Conservation (phyloP, 1,140 invertebrate genomes). For the Aporrectodea caliginosa region DNA sequence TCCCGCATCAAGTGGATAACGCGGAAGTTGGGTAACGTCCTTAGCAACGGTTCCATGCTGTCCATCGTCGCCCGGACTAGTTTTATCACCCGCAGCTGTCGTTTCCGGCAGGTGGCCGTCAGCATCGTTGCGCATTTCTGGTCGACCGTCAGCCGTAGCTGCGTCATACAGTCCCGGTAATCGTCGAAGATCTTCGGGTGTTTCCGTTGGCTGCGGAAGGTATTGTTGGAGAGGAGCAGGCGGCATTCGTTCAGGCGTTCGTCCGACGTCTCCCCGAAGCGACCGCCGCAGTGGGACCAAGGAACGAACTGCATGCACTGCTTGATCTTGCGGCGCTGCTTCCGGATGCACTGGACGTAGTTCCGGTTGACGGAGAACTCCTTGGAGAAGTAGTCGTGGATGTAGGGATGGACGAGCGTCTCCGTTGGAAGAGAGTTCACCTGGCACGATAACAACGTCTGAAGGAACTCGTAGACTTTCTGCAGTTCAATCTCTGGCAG, state of each 20-base stretch:
- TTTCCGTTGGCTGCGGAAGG: background rate
- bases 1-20: slow-evolving; percentile 7
- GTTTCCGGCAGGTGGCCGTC: background rate
- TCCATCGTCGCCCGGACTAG: slow-evolving; percentile 12
- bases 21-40: background rate
- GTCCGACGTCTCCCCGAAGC: background rate
- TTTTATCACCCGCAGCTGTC: background rate
- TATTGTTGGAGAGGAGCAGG: background rate
- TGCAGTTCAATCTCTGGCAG: background rate
- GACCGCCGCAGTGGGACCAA: background rate
- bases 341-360: background rate
- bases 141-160: background rate
- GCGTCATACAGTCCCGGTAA: background rate
- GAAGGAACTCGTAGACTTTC: background rate
- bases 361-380: background rate
- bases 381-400: slow-evolving; percentile 1
- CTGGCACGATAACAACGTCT: background rate
- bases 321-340: background rate
- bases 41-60: slow-evolving; percentile 7
- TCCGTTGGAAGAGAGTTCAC: slow-evolving; percentile 1
- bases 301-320: background rate
- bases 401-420: slow-evolving; percentile 1
- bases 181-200: background rate
- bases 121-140: background rate
- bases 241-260: background rate